Conservation (phyloP, 2,113 vertebrate genomes). For the Odontophorus gujanensis region DNA sequence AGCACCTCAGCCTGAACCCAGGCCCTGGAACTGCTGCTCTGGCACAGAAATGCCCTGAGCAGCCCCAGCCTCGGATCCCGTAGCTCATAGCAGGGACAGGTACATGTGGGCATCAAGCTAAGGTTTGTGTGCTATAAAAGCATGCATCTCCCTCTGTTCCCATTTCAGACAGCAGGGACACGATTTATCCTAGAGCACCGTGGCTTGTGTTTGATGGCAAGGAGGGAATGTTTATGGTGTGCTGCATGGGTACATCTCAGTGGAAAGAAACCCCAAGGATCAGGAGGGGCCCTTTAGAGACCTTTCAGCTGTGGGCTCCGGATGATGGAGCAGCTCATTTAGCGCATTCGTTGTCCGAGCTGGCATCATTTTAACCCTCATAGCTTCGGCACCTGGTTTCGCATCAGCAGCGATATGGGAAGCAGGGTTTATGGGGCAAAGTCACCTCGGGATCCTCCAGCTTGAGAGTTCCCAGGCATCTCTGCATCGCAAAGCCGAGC, state of each 20-base stretch:
- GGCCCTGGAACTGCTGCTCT: background rate
- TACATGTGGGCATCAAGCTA: background rate
- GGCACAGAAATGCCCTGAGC: background rate
- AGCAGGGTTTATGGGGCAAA: background rate
- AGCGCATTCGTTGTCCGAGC: background rate
- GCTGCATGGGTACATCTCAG: rapidly evolving
- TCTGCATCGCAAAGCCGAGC: too few species aligned
- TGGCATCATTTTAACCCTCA: rapidly evolving
- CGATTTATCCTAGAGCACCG: background rate
- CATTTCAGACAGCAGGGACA: too few species aligned
- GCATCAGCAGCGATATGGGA: background rate
- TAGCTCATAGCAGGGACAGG: background rate
- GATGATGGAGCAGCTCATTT: too few species aligned
- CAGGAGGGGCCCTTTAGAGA: background rate
- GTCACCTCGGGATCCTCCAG: background rate
- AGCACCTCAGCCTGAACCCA: background rate
- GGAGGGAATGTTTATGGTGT: rapidly evolving
- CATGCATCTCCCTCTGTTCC: background rate
- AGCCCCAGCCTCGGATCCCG: background rate
- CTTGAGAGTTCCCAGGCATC: too few species aligned
- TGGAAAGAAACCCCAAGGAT: rapidly evolving
- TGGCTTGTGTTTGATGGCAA: background rate
- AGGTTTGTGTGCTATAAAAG: background rate
- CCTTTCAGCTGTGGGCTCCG: rapidly evolving
- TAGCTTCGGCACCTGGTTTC: background rate